Percentiles rank a stretch among this genome's conserved stretches.
Evolutionary conservation across 1,140 invertebrate species (phyloP).

Genomic region (Calycopis cecrops): DNA sequence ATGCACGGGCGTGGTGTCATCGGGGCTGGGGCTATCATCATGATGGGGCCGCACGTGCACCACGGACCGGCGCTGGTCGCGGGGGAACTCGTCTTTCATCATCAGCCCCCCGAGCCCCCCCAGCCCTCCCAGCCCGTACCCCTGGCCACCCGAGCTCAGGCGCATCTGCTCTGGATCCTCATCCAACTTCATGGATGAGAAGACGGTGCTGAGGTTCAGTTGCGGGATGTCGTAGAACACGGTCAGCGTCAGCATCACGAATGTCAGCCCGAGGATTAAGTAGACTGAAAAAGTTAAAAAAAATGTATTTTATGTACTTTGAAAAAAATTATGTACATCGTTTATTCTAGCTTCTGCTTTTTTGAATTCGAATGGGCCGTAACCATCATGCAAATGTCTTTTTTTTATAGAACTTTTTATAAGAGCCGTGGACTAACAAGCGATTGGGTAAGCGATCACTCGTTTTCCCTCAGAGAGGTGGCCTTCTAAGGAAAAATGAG

Average conservation of each 20-base stretch:
- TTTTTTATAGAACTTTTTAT: too few relatives aligned
- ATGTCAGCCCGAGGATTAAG: conserved; percentile 85
- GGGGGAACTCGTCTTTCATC: conserved; percentile 66
- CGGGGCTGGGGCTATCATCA: conserved; percentile 80
- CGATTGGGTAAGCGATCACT: too few relatives aligned
- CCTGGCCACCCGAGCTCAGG: conserved; percentile 68
- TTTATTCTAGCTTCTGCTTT: too few relatives aligned
- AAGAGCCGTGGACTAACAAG: too few relatives aligned
- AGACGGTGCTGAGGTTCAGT: conserved; percentile 86
- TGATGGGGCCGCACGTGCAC: conserved; percentile 77
- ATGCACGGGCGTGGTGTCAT: conserved; percentile 79
- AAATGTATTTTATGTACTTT: too few relatives aligned
- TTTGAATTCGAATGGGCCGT: too few relatives aligned
- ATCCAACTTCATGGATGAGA: conserved; percentile 81
- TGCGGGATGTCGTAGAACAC: conserved; percentile 92
- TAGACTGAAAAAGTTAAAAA: conserved; percentile 78
- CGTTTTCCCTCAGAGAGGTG: too few relatives aligned
- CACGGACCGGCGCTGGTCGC: conserved; percentile 72
- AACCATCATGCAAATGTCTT: too few relatives aligned
- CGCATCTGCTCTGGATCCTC: conserved; percentile 79
- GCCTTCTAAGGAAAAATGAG: too few relatives aligned
- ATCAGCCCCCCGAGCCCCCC: conserved; percentile 64
- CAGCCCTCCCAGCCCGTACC: conserved; percentile 62
- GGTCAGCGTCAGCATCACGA: conserved; percentile 88
- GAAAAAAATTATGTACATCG: too few relatives aligned